Evolutionary conservation across 2,888 invertebrate genomes (phyloP), one percentile per base, ranked within the genome.

Genomic region (Azorinus chamasolen): DNA sequence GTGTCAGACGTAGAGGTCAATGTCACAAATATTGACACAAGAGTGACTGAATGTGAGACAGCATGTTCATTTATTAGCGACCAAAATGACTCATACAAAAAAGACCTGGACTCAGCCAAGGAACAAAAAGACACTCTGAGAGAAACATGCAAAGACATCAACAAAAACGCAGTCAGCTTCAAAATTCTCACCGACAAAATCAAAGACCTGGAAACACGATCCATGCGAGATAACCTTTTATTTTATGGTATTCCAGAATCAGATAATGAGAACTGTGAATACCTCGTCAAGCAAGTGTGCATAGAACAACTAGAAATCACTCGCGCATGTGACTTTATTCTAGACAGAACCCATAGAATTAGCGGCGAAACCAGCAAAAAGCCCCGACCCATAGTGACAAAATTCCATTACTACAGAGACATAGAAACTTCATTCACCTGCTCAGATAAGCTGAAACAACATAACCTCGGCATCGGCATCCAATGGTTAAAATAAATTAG

Each of bases 261-360:
- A 22, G 54, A 22, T 3, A 16, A 61, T 2, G 59, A 66, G 4
- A 22, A 64, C 27, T 27, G 20, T 41, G 64, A 55, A 58, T n/a
- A 16, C 5, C 37, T 69, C n/a, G 55, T 69, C 3, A 51, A 61
- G 27, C 4, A 53, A 2, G 20, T 59, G 1, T 27, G 22, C 12
- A 16, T 12, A 24, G n/a, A 48, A 22, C 58, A 48, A 12, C 24
- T 66, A 5, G 39, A 57, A 20, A 14, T 59, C 8, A 3, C 16
- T 14, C 25, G 6, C 4, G 12, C 14, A 37, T 4, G 18, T 1
- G 18, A 25, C 2, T 41, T 45, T 12, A 39, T 41, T 4, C 32
- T 72, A 25, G 64, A 72, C 24, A 45, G 71, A 25, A 50, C 39
- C 1, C 71, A 72, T 37, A 37, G 71, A 25, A 22, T 72, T 8